Percentiles rank a stretch among this genome's conserved stretches.
phyloP scores from a whole-genome alignment of 37 sponge, comb jelly and placozoan species.

The Diacarnus erythraeanus region DNA sequence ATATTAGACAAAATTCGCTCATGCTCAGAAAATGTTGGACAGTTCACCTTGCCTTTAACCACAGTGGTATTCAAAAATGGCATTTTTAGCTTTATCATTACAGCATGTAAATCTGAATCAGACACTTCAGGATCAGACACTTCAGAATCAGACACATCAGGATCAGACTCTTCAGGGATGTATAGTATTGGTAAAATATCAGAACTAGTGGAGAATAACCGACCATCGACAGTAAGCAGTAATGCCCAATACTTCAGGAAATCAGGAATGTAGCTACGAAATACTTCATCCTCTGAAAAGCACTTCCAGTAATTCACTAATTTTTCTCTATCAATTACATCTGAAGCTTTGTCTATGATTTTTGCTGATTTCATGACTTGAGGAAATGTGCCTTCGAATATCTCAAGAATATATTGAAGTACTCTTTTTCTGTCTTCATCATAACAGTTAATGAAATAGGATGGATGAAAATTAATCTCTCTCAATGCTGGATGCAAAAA shows the following conservation, averaged over 20 bases:
- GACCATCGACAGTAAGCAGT: constrained; percentile 19
- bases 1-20: constrained; percentile 9
- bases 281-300: constrained; percentile 11
- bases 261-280: constrained; percentile 3
- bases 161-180: not conserved
- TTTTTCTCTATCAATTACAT: not conserved
- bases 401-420: not conserved
- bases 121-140: too few relatives aligned
- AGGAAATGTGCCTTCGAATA: not conserved
- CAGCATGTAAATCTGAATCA: not conserved
- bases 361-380: not conserved
- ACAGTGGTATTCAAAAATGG: constrained; percentile 28
- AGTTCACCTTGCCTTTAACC: not conserved
- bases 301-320: not conserved
- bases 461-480: not conserved
- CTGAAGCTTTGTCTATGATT: not conserved
- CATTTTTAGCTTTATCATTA: constrained; percentile 15
- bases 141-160: too few relatives aligned
- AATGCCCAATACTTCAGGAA: constrained; percentile 33
- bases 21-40: constrained; percentile 25
- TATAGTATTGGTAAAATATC: constrained; percentile 5
- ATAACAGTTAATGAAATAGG: not conserved
- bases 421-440: not conserved
- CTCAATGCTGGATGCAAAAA: constrained; percentile 12
- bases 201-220: constrained; percentile 19